Evolutionary conservation across 35 echinoderm and acorn worm species (phyloP).

Genomic region (Anneissia japonica): DNA sequence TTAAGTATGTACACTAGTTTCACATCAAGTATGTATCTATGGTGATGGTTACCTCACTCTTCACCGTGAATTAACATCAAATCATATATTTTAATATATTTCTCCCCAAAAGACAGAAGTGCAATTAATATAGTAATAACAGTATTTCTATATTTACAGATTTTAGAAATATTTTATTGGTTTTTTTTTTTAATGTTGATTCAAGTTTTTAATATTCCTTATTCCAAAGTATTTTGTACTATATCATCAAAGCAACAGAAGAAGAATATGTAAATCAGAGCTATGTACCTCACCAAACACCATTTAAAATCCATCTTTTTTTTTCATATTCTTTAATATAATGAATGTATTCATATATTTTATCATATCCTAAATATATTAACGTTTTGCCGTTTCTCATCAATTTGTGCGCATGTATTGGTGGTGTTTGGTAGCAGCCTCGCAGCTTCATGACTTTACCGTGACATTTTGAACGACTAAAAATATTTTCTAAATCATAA

Average conservation of each 20-base stretch:
- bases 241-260: neutral
- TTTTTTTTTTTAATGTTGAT: neutral
- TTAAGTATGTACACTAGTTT: neutral
- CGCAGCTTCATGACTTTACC: no score
- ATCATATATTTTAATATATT: neutral
- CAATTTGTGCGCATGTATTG: neutral
- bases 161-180: neutral
- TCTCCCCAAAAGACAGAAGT: neutral
- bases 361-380: neutral
- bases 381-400: neutral
- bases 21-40: neutral
- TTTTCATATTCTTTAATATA: neutral
- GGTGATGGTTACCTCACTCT: neutral
- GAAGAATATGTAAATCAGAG: neutral
- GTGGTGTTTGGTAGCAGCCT: no score
- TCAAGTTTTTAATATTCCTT: neutral
- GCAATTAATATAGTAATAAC: neutral
- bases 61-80: neutral
- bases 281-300: neutral
- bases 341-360: neutral
- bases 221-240: neutral
- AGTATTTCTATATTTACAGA: neutral
- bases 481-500: no score
- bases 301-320: neutral
- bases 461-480: no score